Percentiles rank a stretch among this genome's conserved stretches.
phyloP scores from a whole-genome alignment of 2,888 invertebrate genomes.

The Azorinus chamasolen region DNA sequence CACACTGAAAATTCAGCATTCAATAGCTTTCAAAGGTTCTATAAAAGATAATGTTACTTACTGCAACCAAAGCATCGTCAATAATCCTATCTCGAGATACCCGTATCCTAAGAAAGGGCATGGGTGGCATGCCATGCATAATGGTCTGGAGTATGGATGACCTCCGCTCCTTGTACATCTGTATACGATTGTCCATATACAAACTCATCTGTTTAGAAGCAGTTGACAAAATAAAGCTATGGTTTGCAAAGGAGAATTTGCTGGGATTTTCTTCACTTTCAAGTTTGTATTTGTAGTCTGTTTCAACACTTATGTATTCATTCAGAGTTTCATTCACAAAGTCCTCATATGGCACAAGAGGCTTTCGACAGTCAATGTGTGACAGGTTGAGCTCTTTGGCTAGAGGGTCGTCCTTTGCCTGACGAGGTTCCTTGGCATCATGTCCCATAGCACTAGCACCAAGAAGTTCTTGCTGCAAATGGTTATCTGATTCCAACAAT shows the following conservation, averaged over 20 bases:
- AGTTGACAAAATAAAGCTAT: constrained; percentile 96
- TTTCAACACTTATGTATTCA: constrained; percentile 97
- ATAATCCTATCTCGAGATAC: constrained; percentile 94
- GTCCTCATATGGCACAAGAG: constrained; percentile 94
- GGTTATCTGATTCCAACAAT: constrained; percentile 69
- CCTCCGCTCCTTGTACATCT: constrained; percentile 97
- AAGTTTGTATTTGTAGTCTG: constrained; percentile 96
- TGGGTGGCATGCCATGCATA: constrained; percentile 90
- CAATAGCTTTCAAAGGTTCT: too few species aligned
- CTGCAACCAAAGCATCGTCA: constrained; percentile 96
- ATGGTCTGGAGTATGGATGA: constrained; percentile 93
- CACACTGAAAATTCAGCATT: too few species aligned
- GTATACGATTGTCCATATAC: constrained; percentile 97
- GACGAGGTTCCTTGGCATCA: constrained; percentile 83
- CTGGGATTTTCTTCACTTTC: constrained; percentile 87
- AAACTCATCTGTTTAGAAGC: constrained; percentile 96
- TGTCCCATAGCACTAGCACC: constrained; percentile 81
- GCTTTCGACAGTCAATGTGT: constrained; percentile 93
- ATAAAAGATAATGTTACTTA: too few species aligned
- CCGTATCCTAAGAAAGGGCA: constrained; percentile 90
- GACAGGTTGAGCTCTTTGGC: constrained; percentile 92
- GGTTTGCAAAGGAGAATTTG: constrained; percentile 93
- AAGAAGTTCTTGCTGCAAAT: constrained; percentile 65
- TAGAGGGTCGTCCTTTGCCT: constrained; percentile 86
- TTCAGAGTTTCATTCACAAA: constrained; percentile 98